A percentile compares a stretch with the other conserved stretches of the same genome.
Conservation (phyloP, 2,113 vertebrate genomes). For the Phylloscopus trochiloides region DNA sequence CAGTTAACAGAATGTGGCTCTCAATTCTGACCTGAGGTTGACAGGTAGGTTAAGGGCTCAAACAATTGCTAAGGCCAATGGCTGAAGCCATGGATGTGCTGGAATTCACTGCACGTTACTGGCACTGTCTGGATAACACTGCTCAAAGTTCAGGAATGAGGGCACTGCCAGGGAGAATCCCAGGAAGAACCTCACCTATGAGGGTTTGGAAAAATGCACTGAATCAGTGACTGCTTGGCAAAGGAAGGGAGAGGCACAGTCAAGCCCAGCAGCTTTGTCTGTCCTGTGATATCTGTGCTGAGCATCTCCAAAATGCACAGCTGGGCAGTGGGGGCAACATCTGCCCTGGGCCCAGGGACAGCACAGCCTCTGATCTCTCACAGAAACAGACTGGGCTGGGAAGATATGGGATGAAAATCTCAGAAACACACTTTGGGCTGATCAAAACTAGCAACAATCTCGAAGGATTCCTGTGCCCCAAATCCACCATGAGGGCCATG, state of each 20-base stretch:
- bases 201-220: neutral
- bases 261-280: neutral
- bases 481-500: fast-evolving
- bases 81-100: neutral
- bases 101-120: neutral
- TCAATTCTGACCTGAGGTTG: neutral
- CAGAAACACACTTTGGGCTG: neutral
- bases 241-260: neutral
- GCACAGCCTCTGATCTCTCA: neutral
- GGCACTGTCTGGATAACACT: neutral
- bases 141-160: neutral
- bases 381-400: fast-evolving
- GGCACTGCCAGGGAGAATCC: neutral
- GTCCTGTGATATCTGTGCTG: neutral
- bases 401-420: neutral
- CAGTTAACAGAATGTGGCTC: neutral
- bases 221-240: neutral
- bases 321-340: neutral
- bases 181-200: neutral
- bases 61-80: neutral
- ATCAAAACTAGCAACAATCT: neutral
- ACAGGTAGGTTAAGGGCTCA: neutral
- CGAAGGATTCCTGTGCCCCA: neutral
- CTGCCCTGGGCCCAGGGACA: neutral
- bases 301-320: neutral